phyloP scores from a whole-genome alignment of 2,113 vertebrate genomes.

The Elachura formosa region DNA sequence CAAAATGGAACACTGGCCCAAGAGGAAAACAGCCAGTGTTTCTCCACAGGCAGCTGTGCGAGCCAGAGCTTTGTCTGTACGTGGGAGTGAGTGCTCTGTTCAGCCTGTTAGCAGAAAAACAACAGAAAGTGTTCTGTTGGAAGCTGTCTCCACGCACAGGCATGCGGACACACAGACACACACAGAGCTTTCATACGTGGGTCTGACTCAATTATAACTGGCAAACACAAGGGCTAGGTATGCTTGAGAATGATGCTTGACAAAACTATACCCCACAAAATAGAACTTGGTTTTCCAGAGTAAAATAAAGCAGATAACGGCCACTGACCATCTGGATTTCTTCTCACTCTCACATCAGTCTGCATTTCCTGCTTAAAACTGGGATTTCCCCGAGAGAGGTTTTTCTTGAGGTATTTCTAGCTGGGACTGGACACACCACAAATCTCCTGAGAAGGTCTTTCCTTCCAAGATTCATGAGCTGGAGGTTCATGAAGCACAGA shows the following conservation, averaged over 20 bases:
- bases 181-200: not conserved
- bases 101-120: not conserved
- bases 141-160: not conserved
- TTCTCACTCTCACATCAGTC: slow-evolving; percentile 31
- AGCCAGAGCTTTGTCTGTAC: not conserved
- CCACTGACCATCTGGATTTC: slow-evolving; percentile 49
- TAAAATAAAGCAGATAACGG: slow-evolving; percentile 3
- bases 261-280: not conserved
- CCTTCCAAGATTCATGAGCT: slow-evolving; percentile 49
- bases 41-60: not conserved
- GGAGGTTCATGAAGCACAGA: not conserved
- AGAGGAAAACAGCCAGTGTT: not conserved
- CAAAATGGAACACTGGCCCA: not conserved
- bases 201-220: not conserved
- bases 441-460: slow-evolving; percentile 32
- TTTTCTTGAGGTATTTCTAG: slow-evolving; percentile 61
- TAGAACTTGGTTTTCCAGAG: not conserved
- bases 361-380: slow-evolving; percentile 30
- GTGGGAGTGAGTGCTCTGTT: slow-evolving; percentile 15
- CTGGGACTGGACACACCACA: not conserved
- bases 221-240: not conserved
- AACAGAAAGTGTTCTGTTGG: slow-evolving; percentile 20
- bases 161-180: not conserved
- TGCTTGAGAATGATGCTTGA: not conserved
- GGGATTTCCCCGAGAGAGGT: slow-evolving; percentile 28